Conservation (phyloP, 2,888 invertebrate genomes). For the Teleiodes luculella region DNA sequence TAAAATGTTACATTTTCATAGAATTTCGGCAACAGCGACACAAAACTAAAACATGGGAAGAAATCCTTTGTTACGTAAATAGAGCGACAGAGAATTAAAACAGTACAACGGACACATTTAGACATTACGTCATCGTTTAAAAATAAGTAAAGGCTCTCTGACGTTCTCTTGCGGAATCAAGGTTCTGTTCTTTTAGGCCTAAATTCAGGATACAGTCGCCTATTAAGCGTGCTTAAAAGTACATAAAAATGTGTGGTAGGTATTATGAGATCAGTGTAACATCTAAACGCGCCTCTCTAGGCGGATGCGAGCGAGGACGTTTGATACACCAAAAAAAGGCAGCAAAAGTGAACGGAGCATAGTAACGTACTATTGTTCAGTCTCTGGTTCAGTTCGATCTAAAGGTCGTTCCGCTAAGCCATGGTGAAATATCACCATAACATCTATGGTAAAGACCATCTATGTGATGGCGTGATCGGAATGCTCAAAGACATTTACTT, state of each 20-base stretch:
- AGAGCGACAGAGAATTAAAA: no score
- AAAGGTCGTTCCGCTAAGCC: conserved; percentile 32
- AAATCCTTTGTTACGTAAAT: not conserved
- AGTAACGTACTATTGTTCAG: conserved; percentile 35
- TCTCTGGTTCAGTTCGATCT: conserved; percentile 28
- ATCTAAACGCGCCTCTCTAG: conserved; percentile 15
- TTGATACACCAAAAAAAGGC: conserved; percentile 41
- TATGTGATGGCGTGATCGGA: not conserved
- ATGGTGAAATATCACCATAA: conserved; percentile 12
- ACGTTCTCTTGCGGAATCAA: no score
- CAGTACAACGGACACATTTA: no score
- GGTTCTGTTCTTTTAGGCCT: not conserved
- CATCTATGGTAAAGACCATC: not conserved
- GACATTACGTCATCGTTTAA: no score
- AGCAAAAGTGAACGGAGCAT: conserved; percentile 47
- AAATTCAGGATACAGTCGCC: not conserved
- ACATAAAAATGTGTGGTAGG: not conserved
- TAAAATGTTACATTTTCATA: not conserved
- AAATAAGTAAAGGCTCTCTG: no score
- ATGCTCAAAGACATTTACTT: no score
- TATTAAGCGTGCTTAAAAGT: not conserved
- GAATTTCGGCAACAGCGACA: not conserved
- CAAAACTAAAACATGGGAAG: not conserved
- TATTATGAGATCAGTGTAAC: conserved; percentile 13
- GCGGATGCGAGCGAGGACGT: conserved; percentile 54